Base-by-base conservation (phyloP, 1,140 invertebrate genomes). In the Heliothis subflexa region DNA sequence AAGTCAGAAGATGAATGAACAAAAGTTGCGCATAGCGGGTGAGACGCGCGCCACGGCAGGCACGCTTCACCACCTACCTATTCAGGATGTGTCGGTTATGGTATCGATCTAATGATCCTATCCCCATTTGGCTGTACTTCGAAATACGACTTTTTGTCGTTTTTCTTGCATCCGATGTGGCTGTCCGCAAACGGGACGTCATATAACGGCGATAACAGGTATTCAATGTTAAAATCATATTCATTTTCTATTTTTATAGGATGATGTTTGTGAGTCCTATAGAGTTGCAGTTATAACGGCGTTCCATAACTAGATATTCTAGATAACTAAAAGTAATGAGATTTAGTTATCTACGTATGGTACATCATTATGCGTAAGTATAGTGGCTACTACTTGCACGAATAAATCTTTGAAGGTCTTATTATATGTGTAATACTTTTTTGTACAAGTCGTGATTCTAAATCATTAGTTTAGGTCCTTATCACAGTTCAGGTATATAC, bases 31-130 rank as follows among this genome's bases (percentile, higher is more conserved):
- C 80, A 78, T 68, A 79, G 54, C 74, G 52, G 80, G 84, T 74
- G 77, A 78, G 76, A 83, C 40, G 77, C 64, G 86, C 78, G 78
- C 83, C 71, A 82, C 84, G 81, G 81, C 84, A 83, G 81, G 91
- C 90, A 92, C 91, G 90, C 91, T 89, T 90, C 84, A 81, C 86
- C 89, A 91, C 89, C 88, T 91, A 89, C 90, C 91, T 91, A 91
- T 93, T 91, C 90, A 92, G 93, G 92, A 92, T 91, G 89, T 88
- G 81, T 87, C 92, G 80, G 82, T 94, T 94, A 94, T 93, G 93
- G 93, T 85, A 81, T 87, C 88, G 86, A 81, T 91, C 92, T 94
- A 94, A 94, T 93, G 93, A 93, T 90, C 86, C 88, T 84, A 83
- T 88, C 93, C 88, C 83, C 80, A 76, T 92, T 89, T 91, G 90